Evolutionary conservation across 2,113 vertebrate species (phyloP).

Genomic region (Drymodes brunneopygia): DNA sequence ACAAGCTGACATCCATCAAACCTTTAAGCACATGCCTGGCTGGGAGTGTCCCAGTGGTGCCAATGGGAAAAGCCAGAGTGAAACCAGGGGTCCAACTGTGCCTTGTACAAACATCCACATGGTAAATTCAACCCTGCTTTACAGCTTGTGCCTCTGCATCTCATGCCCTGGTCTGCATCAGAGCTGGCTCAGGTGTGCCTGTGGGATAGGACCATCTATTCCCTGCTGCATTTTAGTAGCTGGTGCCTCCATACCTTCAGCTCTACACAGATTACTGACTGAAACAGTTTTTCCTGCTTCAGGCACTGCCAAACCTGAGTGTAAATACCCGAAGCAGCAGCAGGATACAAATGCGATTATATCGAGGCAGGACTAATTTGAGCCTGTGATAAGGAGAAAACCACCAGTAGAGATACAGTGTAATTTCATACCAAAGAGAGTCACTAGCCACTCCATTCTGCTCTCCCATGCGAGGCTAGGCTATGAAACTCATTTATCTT

Average conservation of each 20-base stretch:
- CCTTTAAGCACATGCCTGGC: neutral
- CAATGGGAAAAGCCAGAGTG: neutral
- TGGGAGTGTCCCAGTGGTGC: neutral
- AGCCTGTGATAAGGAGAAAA: neutral
- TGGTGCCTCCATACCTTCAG: neutral
- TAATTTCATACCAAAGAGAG: neutral
- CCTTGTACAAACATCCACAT: rapidly evolving
- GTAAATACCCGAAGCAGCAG: neutral
- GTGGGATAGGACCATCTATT: neutral
- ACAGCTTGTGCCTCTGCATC: neutral
- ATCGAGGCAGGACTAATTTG: neutral
- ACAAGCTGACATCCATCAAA: neutral
- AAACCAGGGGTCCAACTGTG: neutral
- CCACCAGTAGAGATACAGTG: neutral
- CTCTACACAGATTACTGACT: neutral
- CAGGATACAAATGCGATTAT: neutral
- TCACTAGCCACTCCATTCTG: neutral
- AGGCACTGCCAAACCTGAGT: neutral
- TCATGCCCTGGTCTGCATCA: rapidly evolving
- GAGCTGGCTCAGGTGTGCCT: neutral
- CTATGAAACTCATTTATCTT: neutral
- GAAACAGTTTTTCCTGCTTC: neutral
- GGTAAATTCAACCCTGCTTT: neutral
- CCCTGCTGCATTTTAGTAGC: neutral
- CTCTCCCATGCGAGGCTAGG: neutral